Percentiles rank a stretch among this genome's conserved stretches.
Evolutionary conservation across 1,140 invertebrate genomes (phyloP).

Genomic region (Scaptomyza pallida): DNA sequence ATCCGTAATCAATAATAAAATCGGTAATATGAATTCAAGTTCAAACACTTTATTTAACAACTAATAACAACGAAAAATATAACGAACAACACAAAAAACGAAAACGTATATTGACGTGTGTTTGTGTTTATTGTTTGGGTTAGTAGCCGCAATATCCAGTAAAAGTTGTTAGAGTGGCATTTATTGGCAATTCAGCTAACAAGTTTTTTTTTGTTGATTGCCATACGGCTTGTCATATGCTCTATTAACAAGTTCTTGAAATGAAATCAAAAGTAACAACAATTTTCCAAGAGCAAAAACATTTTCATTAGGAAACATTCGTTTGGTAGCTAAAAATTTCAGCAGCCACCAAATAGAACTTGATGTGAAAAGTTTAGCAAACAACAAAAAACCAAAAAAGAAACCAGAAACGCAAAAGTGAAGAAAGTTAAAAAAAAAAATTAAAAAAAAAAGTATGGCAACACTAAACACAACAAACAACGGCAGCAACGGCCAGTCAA

Average conservation of each 20-base stretch:
- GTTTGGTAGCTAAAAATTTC: slow-evolving; percentile 59
- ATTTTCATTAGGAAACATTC: slow-evolving; percentile 79
- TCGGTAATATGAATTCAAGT: slow-evolving; percentile 32
- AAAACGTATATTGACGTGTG: slow-evolving; percentile 31
- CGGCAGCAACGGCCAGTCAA: slow-evolving; percentile 61
- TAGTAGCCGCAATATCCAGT: slow-evolving; percentile 57
- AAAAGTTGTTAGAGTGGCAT: slow-evolving; percentile 47
- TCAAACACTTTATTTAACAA: slow-evolving; percentile 56
- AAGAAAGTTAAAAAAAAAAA: slow-evolving; percentile 43
- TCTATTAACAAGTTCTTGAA: slow-evolving; percentile 57
- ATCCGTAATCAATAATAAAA: slow-evolving; percentile 44
- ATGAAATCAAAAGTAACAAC: slow-evolving; percentile 48
- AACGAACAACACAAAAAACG: slow-evolving; percentile 46
- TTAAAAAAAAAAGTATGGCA: slow-evolving; percentile 55
- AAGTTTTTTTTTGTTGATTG: slow-evolving; percentile 65
- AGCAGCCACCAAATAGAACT: slow-evolving; percentile 55
- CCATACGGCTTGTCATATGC: slow-evolving; percentile 43
- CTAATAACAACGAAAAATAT: slow-evolving; percentile 44
- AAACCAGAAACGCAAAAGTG: slow-evolving; percentile 16
- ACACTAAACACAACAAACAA: slow-evolving; percentile 44
- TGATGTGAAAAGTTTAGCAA: slow-evolving; percentile 69
- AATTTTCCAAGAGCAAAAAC: slow-evolving; percentile 41
- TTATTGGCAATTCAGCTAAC: slow-evolving; percentile 60
- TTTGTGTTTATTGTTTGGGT: slow-evolving; percentile 26
- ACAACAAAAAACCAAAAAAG: slow-evolving; percentile 36